phyloP scores from a whole-genome alignment of 2,797 vertebrate species.

The Oophaga sylvatica region DNA sequence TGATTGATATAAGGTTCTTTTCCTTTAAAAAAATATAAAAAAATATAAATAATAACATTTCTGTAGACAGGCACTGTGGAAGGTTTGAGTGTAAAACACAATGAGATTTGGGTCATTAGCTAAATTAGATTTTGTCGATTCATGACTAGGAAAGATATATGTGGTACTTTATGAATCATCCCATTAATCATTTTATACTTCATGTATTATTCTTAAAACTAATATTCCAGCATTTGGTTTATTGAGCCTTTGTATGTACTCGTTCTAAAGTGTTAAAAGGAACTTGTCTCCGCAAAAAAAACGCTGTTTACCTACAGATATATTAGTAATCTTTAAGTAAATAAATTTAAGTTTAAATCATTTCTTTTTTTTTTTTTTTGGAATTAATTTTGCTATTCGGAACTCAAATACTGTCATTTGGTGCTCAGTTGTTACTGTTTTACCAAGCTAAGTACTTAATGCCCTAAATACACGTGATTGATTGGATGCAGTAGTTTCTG shows the following conservation, averaged over 20 bases:
- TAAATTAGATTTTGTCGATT: slow-evolving; percentile 49
- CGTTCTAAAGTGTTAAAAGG: neutral
- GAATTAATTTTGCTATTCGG: too few relatives aligned
- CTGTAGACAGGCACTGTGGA: neutral
- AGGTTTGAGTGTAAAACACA: slow-evolving; percentile 24
- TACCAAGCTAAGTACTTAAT: too few relatives aligned
- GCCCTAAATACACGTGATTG: too few relatives aligned
- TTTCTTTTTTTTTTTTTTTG: too few relatives aligned
- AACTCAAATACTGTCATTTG: too few relatives aligned
- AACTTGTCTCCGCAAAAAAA: too few relatives aligned
- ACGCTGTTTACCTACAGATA: too few relatives aligned
- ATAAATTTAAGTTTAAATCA: too few relatives aligned
- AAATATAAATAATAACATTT: neutral
- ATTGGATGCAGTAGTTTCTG: too few relatives aligned
- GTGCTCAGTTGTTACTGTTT: too few relatives aligned
- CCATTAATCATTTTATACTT: slow-evolving; percentile 25
- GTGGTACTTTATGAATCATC: slow-evolving; percentile 25
- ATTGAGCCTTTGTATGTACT: neutral
- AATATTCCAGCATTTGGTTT: neutral
- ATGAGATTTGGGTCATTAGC: slow-evolving; percentile 48
- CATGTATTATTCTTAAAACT: slow-evolving; percentile 23
- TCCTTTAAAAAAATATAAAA: neutral
- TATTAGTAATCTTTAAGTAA: too few relatives aligned
- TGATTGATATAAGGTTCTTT: slow-evolving; percentile 14
- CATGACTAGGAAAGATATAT: slow-evolving; percentile 49